phyloP scores from a whole-genome alignment of 53 echinoderm and acorn worm genomes.

The Hippasteria phrygiana region DNA sequence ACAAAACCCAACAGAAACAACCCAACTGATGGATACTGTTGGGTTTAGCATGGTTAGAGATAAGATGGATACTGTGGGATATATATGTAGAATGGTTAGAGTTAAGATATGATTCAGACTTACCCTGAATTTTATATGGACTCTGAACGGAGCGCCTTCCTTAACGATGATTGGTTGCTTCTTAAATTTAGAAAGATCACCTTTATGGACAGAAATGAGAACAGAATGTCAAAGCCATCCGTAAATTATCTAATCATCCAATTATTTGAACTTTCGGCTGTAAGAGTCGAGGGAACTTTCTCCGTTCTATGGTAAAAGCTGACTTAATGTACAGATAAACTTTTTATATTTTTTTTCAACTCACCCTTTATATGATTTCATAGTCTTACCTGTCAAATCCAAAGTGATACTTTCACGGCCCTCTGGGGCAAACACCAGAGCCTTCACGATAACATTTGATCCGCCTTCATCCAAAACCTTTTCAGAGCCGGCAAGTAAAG shows the following conservation, averaged over 20 bases:
- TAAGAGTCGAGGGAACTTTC: too few species aligned
- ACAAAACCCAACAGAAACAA: too few species aligned
- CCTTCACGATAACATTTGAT: constrained; percentile 61
- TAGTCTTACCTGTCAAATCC: constrained; percentile 56
- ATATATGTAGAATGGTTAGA: too few species aligned
- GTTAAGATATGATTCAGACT: too few species aligned
- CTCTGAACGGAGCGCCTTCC: constrained; percentile 76
- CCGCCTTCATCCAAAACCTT: constrained; percentile 52
- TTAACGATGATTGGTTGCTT: constrained; percentile 73
- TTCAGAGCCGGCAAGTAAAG: constrained; percentile 61
- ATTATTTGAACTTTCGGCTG: too few species aligned
- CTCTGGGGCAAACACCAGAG: constrained; percentile 22
- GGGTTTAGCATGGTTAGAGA: too few species aligned
- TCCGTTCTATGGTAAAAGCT: too few species aligned
- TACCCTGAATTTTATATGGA: constrained; percentile 82
- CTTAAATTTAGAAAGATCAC: constrained; percentile 66
- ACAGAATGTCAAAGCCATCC: not conserved
- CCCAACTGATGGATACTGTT: too few species aligned
- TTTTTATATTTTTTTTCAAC: too few species aligned
- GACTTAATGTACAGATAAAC: too few species aligned
- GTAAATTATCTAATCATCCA: too few species aligned
- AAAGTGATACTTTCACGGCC: not conserved
- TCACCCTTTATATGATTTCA: not conserved
- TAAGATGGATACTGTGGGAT: too few species aligned
- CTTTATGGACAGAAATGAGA: not conserved